These are phyloP conservation scores for Sycobia sp. DNA, from an alignment of 1,140 invertebrate species.

Conservation along the genomic window DNA sequence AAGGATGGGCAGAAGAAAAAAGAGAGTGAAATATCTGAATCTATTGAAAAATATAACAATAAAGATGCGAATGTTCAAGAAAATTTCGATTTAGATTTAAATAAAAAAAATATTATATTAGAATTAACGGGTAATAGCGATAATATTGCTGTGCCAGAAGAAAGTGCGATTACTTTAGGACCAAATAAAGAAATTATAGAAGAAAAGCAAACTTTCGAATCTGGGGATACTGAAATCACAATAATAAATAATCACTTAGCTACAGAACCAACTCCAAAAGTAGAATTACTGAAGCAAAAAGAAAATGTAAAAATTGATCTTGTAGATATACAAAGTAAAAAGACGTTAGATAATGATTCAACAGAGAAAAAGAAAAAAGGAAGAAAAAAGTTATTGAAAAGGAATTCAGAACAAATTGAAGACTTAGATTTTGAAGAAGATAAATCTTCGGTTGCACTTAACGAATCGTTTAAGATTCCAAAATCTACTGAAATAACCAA, in stretches of 20 bases:
- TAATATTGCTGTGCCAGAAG: not conserved
- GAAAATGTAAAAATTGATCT: not conserved
- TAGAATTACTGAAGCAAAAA: not conserved
- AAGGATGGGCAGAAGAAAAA: slow-evolving; percentile 15
- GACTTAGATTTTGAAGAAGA: not conserved
- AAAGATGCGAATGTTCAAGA: not conserved
- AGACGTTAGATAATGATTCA: not conserved
- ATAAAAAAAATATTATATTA: slow-evolving; percentile 4
- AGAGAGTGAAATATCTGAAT: not conserved
- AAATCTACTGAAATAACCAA: slow-evolving; percentile 33
- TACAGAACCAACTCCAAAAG: not conserved
- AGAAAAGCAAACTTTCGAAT: slow-evolving; percentile 23
- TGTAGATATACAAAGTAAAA: not conserved
- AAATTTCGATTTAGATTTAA: slow-evolving; percentile 7
- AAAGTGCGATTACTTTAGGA: slow-evolving; percentile 17
- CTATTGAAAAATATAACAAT: not conserved
- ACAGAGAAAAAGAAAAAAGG: not conserved
- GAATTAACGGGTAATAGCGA: not conserved
- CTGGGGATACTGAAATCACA: not conserved
- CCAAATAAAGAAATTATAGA: not conserved
- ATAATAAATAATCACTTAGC: not conserved
- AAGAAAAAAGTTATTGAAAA: slow-evolving; percentile 4
- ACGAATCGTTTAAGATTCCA: slow-evolving; percentile 39
- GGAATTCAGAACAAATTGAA: slow-evolving; percentile 2
- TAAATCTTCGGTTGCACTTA: not conserved